Evolutionary conservation across 2,113 vertebrate species (phyloP), one percentile per base, ranked within the genome.

Genomic region (Paracanthobrama guichenoti): DNA sequence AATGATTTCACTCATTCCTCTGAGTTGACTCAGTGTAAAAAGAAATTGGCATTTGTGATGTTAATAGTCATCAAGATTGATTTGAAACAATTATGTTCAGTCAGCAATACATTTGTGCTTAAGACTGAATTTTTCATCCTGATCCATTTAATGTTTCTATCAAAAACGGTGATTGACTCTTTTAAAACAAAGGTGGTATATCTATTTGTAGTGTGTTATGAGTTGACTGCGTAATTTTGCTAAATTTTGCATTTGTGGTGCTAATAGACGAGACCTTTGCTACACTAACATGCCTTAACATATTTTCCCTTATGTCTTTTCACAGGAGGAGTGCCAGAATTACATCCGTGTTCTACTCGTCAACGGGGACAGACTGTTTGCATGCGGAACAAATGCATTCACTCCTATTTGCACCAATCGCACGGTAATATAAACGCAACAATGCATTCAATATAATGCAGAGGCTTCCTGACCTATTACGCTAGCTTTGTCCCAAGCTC

Each of bases 311-410:
- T 18, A 48, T 35, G 28, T 84, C 16, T 73, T 90, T 91, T 89
- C 64, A 7, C 92, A 99, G 98, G 97, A 99, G 85, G 97, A 99
- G 88, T 99, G 98, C 90, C 98, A 99, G 93, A 99, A 99, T 94
- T 99, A 99, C 85, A 96, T 99, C 88, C 95, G 98, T 79, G 98
- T 99, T 28, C 96, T 99, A 39, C 93, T 99, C 86, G 96, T 99
- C 85, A 96, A 95, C 13, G 96, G 96, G 2, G 95, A 97, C 91
- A 94, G 96, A 77, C 92, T 99, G 81, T 98, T 99, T 75, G 96
- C 97, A 85, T 99, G 98, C 46, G 98, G 98, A 88, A 99, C 97
- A 86, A 98, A 99, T 0, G 98, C 98, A 0, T 99, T 99, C 92
- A 98, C 97, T 48, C 98, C 98, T 0, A 95, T 99, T 91, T 99